phyloP scores from a whole-genome alignment of 1,140 invertebrate species.

The Lasaia peninsularis region DNA sequence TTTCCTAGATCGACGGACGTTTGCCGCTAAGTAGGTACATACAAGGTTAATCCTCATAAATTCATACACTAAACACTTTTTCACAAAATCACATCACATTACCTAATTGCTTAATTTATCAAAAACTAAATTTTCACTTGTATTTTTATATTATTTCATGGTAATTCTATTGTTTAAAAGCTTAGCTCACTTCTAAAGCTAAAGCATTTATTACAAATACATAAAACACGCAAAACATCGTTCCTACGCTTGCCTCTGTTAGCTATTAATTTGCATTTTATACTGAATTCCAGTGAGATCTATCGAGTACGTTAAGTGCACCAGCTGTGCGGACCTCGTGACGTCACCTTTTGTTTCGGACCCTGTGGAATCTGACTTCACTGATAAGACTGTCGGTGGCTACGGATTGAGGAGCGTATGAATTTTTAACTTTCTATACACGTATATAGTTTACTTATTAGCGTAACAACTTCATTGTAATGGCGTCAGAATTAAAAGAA shows the following conservation, averaged over 20 bases:
- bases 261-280: constrained; percentile 3
- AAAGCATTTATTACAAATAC: neutral
- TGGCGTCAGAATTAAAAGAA: neutral
- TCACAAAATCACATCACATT: neutral
- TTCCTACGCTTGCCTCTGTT: neutral
- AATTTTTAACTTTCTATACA: neutral
- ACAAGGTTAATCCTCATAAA: neutral
- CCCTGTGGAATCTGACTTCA: neutral
- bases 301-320: neutral
- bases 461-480: neutral
- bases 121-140: neutral
- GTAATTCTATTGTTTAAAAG: neutral
- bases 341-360: neutral
- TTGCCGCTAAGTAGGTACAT: neutral
- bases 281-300: constrained; percentile 1
- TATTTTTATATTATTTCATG: neutral
- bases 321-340: neutral
- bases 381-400: neutral
- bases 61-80: neutral
- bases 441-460: neutral
- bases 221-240: neutral
- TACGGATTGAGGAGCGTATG: constrained; percentile 6
- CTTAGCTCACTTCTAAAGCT: neutral
- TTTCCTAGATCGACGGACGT: neutral
- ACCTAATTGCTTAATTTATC: neutral